A percentile compares a stretch with the other conserved stretches of the same genome.
Evolutionary conservation across 2,888 invertebrate genomes (phyloP).

Genomic region (Torymus texanus): DNA sequence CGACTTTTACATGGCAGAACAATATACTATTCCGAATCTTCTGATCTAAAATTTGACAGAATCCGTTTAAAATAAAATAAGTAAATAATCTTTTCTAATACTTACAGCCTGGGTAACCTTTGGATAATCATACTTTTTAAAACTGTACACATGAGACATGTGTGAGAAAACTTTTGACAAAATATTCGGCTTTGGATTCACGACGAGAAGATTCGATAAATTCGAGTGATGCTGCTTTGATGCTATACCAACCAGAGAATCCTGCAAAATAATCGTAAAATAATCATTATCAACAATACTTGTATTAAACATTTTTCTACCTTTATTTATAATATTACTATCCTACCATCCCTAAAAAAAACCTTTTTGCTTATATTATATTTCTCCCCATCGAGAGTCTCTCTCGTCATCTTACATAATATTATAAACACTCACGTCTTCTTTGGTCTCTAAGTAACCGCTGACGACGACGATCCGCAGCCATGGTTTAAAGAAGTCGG

Average conservation of each 20-base stretch:
- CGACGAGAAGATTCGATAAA: slow-evolving; percentile 78
- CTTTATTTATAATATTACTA: too few species aligned
- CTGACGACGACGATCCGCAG: slow-evolving; percentile 64
- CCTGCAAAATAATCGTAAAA: slow-evolving; percentile 73
- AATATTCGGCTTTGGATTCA: slow-evolving; percentile 78
- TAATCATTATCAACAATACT: background rate
- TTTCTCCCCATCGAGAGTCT: too few species aligned
- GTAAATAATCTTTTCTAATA: slow-evolving; percentile 51
- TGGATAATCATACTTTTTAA: slow-evolving; percentile 82
- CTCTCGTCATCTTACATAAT: slow-evolving; percentile 6
- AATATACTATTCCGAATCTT: too few species aligned
- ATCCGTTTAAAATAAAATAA: too few species aligned
- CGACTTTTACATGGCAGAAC: too few species aligned
- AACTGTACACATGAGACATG: slow-evolving; percentile 81
- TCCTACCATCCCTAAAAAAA: too few species aligned
- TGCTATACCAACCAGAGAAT: slow-evolving; percentile 79
- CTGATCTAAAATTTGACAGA: too few species aligned
- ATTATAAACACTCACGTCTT: slow-evolving; percentile 27
- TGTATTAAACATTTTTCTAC: too few species aligned
- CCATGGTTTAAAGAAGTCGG: slow-evolving; percentile 67
- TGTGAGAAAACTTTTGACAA: slow-evolving; percentile 74
- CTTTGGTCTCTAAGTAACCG: slow-evolving; percentile 63
- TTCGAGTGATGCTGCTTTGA: slow-evolving; percentile 73
- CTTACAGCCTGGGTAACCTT: slow-evolving; percentile 79
- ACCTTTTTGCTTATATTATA: too few species aligned